These are phyloP conservation scores for Phocoena phocoena DNA, from an alignment of 2,113 vertebrate species.

Conservation along the genomic window DNA sequence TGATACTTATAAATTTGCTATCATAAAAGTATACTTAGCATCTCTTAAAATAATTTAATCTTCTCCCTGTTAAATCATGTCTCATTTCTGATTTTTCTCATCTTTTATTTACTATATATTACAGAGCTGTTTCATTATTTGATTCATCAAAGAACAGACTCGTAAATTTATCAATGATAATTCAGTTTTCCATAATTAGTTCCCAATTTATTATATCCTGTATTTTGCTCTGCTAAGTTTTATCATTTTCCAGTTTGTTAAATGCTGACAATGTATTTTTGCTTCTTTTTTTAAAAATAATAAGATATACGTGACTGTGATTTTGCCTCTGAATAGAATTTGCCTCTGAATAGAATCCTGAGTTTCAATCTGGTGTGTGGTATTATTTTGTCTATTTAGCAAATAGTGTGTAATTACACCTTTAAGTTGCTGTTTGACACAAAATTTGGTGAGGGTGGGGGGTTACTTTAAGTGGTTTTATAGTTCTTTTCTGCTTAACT, in stretches of 20 bases:
- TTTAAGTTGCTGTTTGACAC: neutral
- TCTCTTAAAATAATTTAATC: neutral
- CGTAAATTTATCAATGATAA: neutral
- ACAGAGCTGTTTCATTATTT: neutral
- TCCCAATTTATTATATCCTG: neutral
- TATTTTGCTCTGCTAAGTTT: slow-evolving; percentile 22
- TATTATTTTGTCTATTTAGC: neutral
- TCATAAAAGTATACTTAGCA: neutral
- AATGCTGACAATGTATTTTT: neutral
- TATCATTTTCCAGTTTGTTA: neutral
- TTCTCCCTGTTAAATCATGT: neutral
- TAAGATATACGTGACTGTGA: neutral
- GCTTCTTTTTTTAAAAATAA: neutral
- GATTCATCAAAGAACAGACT: neutral
- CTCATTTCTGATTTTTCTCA: slow-evolving; percentile 24
- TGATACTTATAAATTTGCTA: neutral
- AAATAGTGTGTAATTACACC: neutral
- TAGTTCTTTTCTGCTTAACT: neutral
- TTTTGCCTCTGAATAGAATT: neutral
- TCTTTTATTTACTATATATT: neutral
- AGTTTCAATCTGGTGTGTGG: neutral
- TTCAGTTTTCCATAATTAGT: slow-evolving; percentile 19
- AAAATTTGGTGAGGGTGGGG: neutral
- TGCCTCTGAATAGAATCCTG: neutral
- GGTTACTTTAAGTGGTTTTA: neutral